phyloP scores from a whole-genome alignment of 2,888 invertebrate genomes.

The Lissonota sp. region DNA sequence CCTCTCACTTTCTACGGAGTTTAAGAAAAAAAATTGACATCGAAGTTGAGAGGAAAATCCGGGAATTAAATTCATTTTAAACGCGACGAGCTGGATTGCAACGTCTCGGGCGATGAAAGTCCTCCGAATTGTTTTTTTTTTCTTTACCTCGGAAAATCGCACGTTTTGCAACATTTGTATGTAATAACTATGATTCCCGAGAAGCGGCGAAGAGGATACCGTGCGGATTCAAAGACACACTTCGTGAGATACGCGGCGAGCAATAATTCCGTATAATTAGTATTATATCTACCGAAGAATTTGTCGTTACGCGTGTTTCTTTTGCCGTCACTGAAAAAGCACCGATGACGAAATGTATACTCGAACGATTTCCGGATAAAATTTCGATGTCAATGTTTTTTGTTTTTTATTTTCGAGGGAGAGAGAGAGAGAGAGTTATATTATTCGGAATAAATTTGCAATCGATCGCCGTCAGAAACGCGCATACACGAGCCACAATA shows the following conservation, averaged over 20 bases:
- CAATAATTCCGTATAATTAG: slow-evolving; percentile 43
- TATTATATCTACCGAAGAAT: slow-evolving; percentile 35
- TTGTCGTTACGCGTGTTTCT: slow-evolving; percentile 4
- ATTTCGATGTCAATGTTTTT: slow-evolving; percentile 5
- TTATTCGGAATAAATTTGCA: slow-evolving; percentile 42
- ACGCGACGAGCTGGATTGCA: slow-evolving; percentile 15
- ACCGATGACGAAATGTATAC: slow-evolving; percentile 40
- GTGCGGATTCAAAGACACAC: slow-evolving; percentile 42
- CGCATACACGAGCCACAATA: neutral
- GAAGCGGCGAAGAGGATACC: slow-evolving; percentile 21
- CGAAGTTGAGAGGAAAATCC: slow-evolving; percentile 1
- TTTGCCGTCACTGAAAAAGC: slow-evolving; percentile 4
- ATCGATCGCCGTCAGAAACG: slow-evolving; percentile 1
- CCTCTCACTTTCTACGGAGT: slow-evolving; percentile 10
- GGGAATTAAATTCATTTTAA: slow-evolving; percentile 22
- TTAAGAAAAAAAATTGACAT: neutral
- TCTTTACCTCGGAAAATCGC: slow-evolving; percentile 11
- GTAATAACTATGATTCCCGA: slow-evolving; percentile 54
- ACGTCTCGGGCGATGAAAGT: slow-evolving; percentile 15
- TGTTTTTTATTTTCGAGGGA: neutral
- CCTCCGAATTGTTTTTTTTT: slow-evolving; percentile 13
- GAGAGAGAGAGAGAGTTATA: neutral
- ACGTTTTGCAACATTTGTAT: slow-evolving; percentile 35
- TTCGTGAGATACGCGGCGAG: slow-evolving; percentile 31
- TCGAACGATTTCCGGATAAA: slow-evolving; percentile 32